Percentiles rank a stretch among this genome's conserved stretches.
Conservation (phyloP, 2,888 invertebrate species). For the Drosophila pegasa region DNA sequence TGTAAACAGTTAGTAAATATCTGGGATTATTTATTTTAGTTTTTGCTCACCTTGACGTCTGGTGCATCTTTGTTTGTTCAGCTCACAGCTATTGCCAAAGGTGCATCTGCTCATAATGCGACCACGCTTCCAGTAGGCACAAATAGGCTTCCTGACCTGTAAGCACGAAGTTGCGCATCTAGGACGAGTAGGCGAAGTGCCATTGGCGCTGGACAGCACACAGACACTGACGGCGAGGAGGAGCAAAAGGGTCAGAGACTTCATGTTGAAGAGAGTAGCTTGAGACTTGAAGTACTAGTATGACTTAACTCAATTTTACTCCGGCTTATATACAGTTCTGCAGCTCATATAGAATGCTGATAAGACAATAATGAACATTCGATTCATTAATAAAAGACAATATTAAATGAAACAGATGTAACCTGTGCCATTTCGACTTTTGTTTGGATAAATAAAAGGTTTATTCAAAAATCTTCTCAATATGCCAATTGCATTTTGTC, state of each 20-base stretch:
- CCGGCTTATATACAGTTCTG: constrained; percentile 37
- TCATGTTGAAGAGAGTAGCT: constrained; percentile 26
- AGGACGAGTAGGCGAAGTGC: not conserved
- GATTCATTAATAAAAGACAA: not conserved
- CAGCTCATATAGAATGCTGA: not conserved
- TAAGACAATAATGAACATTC: not conserved
- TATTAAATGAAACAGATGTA: constrained; percentile 8
- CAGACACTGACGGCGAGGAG: not conserved
- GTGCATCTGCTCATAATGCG: constrained; percentile 16
- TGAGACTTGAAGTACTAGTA: not conserved
- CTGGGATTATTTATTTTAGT: too few species aligned
- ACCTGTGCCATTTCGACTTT: not conserved
- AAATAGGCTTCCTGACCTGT: constrained; percentile 12
- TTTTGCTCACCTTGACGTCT: not conserved
- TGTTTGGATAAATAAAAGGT: not conserved
- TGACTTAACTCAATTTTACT: not conserved
- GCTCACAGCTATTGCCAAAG: constrained; percentile 34
- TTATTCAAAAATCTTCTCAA: not conserved
- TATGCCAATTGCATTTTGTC: not conserved
- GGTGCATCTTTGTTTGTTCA: constrained; percentile 1
- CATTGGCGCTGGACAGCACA: not conserved
- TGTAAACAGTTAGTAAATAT: not conserved
- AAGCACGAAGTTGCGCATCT: not conserved
- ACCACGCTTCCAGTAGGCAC: constrained; percentile 12
- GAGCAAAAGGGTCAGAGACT: not conserved